Evolutionary conservation across 2,888 invertebrate genomes (phyloP).

Genomic region (Hyalella azteca): DNA sequence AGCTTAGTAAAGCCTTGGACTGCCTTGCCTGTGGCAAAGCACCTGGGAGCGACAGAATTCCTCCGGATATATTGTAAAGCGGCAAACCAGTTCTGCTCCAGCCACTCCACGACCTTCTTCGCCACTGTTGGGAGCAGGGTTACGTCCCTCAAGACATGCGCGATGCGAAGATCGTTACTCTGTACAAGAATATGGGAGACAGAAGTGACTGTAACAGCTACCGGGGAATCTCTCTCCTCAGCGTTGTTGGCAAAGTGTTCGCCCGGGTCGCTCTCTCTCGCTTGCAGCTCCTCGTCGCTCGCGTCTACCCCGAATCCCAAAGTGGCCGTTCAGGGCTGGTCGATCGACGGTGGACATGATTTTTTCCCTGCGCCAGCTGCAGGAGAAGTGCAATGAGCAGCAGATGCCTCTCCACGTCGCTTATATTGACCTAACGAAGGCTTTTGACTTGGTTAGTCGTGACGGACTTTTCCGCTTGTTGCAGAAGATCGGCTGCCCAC

Average conservation of each 20-base stretch:
- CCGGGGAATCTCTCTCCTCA: slow-evolving; percentile 39
- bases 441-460: too few species aligned
- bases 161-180: slow-evolving; percentile 38
- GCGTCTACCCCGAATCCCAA: slow-evolving; percentile 17
- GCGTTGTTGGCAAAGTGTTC: slow-evolving; percentile 24
- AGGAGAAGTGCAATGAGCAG: too few species aligned
- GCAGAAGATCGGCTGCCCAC: too few species aligned
- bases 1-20: slow-evolving; percentile 29
- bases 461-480: too few species aligned
- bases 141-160: slow-evolving; percentile 21
- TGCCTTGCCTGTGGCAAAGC: slow-evolving; percentile 31
- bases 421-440: too few species aligned
- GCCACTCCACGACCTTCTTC: slow-evolving; percentile 24
- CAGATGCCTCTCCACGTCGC: too few species aligned
- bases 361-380: too few species aligned
- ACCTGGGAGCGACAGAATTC: slow-evolving; percentile 39
- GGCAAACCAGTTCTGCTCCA: not conserved
- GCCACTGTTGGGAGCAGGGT: slow-evolving; percentile 38
- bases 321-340: too few species aligned
- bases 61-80: slow-evolving; percentile 28
- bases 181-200: slow-evolving; percentile 43
- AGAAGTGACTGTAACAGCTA: slow-evolving; percentile 38
- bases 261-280: slow-evolving; percentile 9
- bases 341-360: too few species aligned
- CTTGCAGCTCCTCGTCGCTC: slow-evolving; percentile 23